Evolutionary conservation across 2,113 vertebrate genomes (phyloP).

Genomic region (Lophotis ruficrista): DNA sequence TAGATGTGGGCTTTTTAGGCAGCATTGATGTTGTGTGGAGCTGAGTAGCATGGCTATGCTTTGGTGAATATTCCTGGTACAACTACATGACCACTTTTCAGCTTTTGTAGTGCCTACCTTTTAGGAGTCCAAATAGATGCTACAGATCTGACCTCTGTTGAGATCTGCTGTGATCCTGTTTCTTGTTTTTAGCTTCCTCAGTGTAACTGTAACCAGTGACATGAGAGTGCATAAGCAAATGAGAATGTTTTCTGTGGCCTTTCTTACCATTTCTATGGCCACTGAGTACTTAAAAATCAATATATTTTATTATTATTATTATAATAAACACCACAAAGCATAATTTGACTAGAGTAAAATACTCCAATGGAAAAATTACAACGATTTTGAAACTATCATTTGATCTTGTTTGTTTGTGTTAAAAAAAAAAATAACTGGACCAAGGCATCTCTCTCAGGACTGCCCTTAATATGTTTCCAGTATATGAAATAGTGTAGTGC

Average conservation of each 20-base stretch:
- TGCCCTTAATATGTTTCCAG: neutral
- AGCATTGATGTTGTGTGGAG: neutral
- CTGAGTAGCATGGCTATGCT: neutral
- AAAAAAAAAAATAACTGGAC: neutral
- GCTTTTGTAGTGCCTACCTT: neutral
- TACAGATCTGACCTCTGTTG: neutral
- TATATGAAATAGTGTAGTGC: neutral
- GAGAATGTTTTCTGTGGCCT: neutral
- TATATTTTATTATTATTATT: neutral
- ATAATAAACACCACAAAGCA: neutral
- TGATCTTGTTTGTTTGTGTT: neutral
- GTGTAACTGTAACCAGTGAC: neutral
- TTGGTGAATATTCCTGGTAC: neutral
- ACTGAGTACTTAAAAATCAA: neutral
- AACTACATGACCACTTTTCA: neutral
- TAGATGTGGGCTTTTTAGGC: neutral
- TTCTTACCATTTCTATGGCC: neutral
- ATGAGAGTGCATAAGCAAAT: neutral
- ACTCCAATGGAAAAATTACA: neutral
- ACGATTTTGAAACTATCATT: neutral
- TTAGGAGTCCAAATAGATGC: neutral
- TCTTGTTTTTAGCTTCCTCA: neutral
- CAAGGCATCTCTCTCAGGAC: neutral
- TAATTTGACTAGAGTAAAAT: neutral
- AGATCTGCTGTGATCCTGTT: neutral